Evolutionary conservation across 2,888 invertebrate species (phyloP), one percentile per base, ranked within the genome.

Genomic region (Epicampocera succincta): DNA sequence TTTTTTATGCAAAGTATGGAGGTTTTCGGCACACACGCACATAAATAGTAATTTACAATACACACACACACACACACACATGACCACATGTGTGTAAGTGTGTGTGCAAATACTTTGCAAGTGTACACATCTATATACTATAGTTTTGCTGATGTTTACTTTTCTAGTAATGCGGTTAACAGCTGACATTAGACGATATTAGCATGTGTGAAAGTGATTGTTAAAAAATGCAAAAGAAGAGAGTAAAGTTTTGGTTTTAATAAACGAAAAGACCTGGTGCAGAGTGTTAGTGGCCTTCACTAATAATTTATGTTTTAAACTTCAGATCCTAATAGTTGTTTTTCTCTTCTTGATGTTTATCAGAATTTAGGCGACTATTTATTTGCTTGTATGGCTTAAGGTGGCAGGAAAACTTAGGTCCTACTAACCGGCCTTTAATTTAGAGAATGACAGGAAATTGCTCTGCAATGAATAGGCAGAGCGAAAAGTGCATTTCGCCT

Each of bases 61-160:
- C 5, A 25, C 42, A 50, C 2, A 48, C 25, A 2, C 2, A 25
- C 25, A 2, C 25, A 25, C 5, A 25, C 5, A 25, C 25, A 25
- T 25, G 25, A 25, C 25, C 5, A 25, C 2, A 25, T 48, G 29
- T 61, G 6, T 61, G 29, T 50, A 6, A 58, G 33, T 75, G 58
- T 54, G 21, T 13, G 25, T 25, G 25, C 25, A 25, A 25, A 25
- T 25, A 25, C 25, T 25, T 25, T 25, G 8, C 33, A 33, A 33
- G 5, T 5, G 8, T 9, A 33, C 33, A 9, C 33, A 52, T 25
- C 19, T 44, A 9, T 33, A 9, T 33, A 5, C 15, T 44, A 25
- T 69, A 48, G 13, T 56, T 77, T 77, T 71, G 76, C 63, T 77
- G 48, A 61, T 76, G 61, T 61, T 9, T 69, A 29, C 38, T 77